A percentile compares a stretch with the other conserved stretches of the same genome.
Evolutionary conservation across 2,797 vertebrate genomes (phyloP).

Genomic region (Labroides dimidiatus): DNA sequence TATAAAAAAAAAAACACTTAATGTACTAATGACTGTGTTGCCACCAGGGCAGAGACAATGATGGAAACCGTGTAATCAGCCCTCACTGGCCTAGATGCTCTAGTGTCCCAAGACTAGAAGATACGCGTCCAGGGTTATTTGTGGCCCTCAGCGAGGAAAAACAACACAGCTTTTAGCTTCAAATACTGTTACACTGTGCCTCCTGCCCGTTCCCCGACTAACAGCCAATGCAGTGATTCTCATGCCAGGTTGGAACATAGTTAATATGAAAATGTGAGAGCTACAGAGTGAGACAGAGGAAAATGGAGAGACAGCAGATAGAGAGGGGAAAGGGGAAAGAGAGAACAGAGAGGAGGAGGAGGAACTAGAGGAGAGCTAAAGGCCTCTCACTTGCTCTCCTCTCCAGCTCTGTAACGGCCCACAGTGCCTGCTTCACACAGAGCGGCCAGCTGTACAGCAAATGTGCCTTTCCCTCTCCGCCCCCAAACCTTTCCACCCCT

Average conservation of each 20-base stretch:
- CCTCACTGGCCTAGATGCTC: constrained; percentile 73
- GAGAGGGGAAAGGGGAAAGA: constrained; percentile 78
- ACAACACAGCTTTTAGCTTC: constrained; percentile 89
- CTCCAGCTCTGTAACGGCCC: constrained; percentile 96
- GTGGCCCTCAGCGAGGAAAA: constrained; percentile 93
- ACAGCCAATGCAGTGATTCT: constrained; percentile 55
- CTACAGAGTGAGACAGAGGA: constrained; percentile 53
- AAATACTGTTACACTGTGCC: constrained; percentile 66
- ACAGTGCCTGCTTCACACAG: constrained; percentile 98
- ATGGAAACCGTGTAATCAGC: constrained; percentile 74
- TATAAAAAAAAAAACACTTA: constrained; percentile 56
- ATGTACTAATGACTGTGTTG: constrained; percentile 62
- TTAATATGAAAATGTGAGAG: constrained; percentile 61
- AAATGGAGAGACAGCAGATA: constrained; percentile 74
- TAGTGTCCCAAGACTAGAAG: constrained; percentile 71
- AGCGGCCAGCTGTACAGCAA: constrained; percentile 99
- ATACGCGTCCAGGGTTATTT: constrained; percentile 87
- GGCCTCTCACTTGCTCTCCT: constrained; percentile 93
- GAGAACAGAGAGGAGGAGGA: constrained; percentile 81
- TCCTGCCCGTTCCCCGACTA: constrained; percentile 58
- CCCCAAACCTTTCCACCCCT: constrained; percentile 84
- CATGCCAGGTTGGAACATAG: constrained; percentile 66
- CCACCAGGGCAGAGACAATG: constrained; percentile 65
- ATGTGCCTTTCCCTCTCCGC: constrained; percentile 90
- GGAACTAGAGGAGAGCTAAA: constrained; percentile 94